Base-by-base conservation (phyloP, 2,113 vertebrate species). In the Tragelaphus imberbis region DNA sequence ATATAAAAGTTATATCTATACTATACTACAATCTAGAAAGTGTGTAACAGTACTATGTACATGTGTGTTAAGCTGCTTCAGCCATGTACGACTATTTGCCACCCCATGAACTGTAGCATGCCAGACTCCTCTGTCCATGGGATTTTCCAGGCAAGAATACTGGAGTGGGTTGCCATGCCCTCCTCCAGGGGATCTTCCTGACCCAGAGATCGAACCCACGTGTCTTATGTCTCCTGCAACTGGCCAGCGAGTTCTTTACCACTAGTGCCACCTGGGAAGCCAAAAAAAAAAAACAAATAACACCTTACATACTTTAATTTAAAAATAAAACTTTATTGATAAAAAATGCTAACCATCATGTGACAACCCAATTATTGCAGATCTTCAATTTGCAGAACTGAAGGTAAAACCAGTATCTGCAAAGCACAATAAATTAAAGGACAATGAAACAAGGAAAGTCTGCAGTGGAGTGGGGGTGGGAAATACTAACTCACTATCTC, bases 401-500 rank as follows among this genome's bases (percentile, higher is more conserved):
- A 40, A 75, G 21, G 68, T 40, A 84, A n/a, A 14, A 33, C 51
- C 81, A 36, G 21, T 14, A 55, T 55, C 33, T 84, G 2, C 27
- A 27, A 81, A 81, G 47, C 79, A 33, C 47, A 81, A 33, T 51
- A 33, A 80, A 19, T 27, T 55, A n/a, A 55, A 84, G 51, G 51
- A 55, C 51, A 55, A 25, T 25, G 81, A 36, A 84, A 84, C 6
- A 84, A 55, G 19, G 79, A 1, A 55, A 13, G 51, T 13, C 51
- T 55, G 33, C 2, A 36, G 6, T 7, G 28, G 68, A 75, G n/a
- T 23, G 5, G 7, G 5, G 2, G 2, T 13, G 7, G 19, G 44
- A 87, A 90, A 68, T 49, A 3, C 30, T 51, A 79, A 47, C 19
- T 79, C 49, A 30, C 23, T 25, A n/a, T 36, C n/a, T 95, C 28